Evolutionary conservation across 2,113 vertebrate genomes (phyloP).

Genomic region (Nothoprocta perdicaria): DNA sequence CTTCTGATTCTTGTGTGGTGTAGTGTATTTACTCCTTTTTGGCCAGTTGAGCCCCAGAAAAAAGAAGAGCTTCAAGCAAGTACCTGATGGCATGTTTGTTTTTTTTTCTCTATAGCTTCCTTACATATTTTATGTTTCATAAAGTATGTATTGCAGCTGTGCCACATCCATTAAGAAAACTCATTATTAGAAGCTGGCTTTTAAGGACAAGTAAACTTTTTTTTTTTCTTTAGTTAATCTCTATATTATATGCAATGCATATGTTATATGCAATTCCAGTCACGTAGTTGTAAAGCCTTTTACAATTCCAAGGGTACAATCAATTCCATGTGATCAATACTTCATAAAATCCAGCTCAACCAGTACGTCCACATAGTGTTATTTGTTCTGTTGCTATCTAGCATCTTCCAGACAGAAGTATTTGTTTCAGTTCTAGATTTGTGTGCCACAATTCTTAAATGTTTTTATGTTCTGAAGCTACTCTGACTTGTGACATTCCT

Average conservation of each 20-base stretch:
- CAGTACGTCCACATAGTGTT: background rate
- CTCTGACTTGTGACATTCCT: background rate
- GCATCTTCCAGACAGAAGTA: background rate
- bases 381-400: background rate
- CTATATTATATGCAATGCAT: background rate
- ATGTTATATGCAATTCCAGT: slow-evolving; percentile 3
- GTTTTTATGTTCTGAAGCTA: background rate
- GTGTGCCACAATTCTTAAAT: background rate
- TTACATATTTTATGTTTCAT: slow-evolving; percentile 80
- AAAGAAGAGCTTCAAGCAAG: slow-evolving; percentile 98
- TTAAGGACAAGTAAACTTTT: slow-evolving; percentile 72
- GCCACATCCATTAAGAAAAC: slow-evolving; percentile 79
- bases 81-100: slow-evolving; percentile 93
- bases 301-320: slow-evolving; percentile 32
- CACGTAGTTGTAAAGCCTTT: slow-evolving; percentile 49
- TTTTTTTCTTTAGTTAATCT: slow-evolving; percentile 36
- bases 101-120: slow-evolving; percentile 80
- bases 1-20: slow-evolving; percentile 80
- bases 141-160: slow-evolving; percentile 75
- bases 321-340: background rate
- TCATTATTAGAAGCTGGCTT: slow-evolving; percentile 72
- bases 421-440: background rate
- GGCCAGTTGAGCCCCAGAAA: slow-evolving; percentile 94
- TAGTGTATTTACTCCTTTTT: slow-evolving; percentile 95
- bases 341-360: slow-evolving; percentile 41